Conservation (phyloP, 2,113 vertebrate genomes). For the Phyllostomus hastatus region DNA sequence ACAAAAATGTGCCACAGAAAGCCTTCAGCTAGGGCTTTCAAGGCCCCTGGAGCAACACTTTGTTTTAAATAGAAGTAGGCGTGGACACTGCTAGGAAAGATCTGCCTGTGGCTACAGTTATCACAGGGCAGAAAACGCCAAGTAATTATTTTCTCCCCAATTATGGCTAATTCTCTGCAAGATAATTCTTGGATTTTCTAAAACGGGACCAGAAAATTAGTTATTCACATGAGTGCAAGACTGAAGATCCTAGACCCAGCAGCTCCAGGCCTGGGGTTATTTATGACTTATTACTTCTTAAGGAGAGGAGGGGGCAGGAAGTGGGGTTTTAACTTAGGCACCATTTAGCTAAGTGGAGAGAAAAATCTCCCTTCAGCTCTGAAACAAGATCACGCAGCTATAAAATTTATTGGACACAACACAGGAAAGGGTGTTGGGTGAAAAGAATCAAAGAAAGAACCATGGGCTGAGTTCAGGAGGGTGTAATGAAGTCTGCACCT, state of each 20-base stretch:
- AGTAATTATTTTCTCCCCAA: slow-evolving; percentile 55
- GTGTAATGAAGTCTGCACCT: slow-evolving; percentile 63
- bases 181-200: slow-evolving; percentile 62
- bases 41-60: slow-evolving; percentile 14
- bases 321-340: slow-evolving; percentile 31
- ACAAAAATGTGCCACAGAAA: slow-evolving; percentile 58
- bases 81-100: not conserved
- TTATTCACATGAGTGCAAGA: not conserved
- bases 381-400: slow-evolving; percentile 37
- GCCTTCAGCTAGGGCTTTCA: slow-evolving; percentile 28
- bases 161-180: slow-evolving; percentile 33
- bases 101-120: slow-evolving; percentile 49
- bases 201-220: slow-evolving; percentile 55
- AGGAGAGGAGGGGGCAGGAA: not conserved
- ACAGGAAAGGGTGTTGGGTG: not conserved
- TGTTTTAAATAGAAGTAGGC: slow-evolving; percentile 62
- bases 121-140: slow-evolving; percentile 51
- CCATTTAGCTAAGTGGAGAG: slow-evolving; percentile 38
- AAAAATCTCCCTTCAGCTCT: slow-evolving; percentile 42
- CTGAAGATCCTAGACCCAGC: slow-evolving; percentile 19
- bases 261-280: not conserved
- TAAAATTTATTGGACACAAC: slow-evolving; percentile 38
- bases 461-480: not conserved
- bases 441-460: slow-evolving; percentile 50
- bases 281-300: not conserved